Percentiles rank a stretch among this genome's conserved stretches.
These are phyloP conservation scores for Eleutherodactylus coqui DNA, from an alignment of 2,797 vertebrate genomes.

Conservation along the genomic window DNA sequence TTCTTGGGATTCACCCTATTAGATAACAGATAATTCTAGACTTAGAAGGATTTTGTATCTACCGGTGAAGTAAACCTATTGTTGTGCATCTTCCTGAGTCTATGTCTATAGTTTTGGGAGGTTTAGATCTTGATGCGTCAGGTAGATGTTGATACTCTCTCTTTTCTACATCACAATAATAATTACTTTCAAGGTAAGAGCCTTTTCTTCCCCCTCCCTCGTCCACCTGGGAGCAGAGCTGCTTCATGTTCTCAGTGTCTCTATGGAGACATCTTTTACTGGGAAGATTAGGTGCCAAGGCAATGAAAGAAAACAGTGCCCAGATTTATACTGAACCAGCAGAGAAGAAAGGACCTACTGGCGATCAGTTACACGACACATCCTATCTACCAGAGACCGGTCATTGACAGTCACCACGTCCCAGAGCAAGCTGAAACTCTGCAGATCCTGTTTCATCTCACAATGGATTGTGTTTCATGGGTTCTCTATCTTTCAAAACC, in stretches of 20 bases:
- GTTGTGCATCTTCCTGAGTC: not conserved
- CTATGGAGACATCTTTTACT: conserved; percentile 76
- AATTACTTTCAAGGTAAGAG: conserved; percentile 61
- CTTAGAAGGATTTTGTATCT: not conserved
- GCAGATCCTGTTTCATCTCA: conserved; percentile 46
- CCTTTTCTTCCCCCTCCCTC: conserved; percentile 21
- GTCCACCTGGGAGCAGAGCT: conserved; percentile 51
- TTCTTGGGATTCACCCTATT: not conserved
- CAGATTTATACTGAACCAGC: conserved; percentile 55
- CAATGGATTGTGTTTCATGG: conserved; percentile 57
- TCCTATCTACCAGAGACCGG: conserved; percentile 8
- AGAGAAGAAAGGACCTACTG: conserved; percentile 69
- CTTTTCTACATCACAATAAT: not conserved
- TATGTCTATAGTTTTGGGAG: not conserved
- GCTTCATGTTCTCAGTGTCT: conserved; percentile 72
- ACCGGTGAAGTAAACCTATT: not conserved
- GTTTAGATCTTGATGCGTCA: not conserved
- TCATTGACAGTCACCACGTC: conserved; percentile 30
- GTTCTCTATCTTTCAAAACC: conserved; percentile 46
- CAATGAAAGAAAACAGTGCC: conserved; percentile 60
- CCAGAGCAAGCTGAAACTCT: conserved; percentile 47
- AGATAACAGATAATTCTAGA: not conserved
- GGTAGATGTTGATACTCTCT: not conserved
- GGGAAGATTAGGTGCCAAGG: conserved; percentile 70
- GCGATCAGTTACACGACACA: conserved; percentile 28